A percentile compares a stretch with the other conserved stretches of the same genome.
Conservation (phyloP, 2,113 vertebrate genomes). For the Eptesicus fuscus region DNA sequence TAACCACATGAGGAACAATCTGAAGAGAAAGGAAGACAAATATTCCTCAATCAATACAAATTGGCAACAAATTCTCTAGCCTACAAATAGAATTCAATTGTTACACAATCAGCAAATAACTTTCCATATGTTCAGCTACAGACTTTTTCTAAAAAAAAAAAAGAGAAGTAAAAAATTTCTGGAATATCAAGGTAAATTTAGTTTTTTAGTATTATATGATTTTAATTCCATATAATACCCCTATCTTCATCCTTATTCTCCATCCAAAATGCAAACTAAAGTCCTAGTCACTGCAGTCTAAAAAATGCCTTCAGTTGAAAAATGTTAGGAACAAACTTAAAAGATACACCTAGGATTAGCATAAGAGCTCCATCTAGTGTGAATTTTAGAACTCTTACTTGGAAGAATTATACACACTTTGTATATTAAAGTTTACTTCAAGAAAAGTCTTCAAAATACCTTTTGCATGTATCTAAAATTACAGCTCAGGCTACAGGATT, state of each 20-base stretch:
- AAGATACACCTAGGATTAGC: background rate
- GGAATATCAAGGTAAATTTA: background rate
- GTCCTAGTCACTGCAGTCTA: background rate
- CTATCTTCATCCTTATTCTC: background rate
- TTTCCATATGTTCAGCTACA: background rate
- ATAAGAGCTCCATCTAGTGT: slow-evolving; percentile 78
- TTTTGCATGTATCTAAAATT: background rate
- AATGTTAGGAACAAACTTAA: background rate
- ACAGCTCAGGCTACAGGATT: background rate
- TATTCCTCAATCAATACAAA: background rate
- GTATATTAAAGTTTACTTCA: background rate
- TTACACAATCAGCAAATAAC: background rate
- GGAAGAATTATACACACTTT: background rate
- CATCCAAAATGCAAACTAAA: slow-evolving; percentile 16
- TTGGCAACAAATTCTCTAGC: background rate
- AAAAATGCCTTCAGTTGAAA: background rate
- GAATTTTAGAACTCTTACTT: slow-evolving; percentile 3
- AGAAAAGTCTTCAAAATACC: slow-evolving; percentile 1
- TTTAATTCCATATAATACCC: background rate
- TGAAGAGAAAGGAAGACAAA: slow-evolving; percentile 70
- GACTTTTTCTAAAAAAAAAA: background rate
- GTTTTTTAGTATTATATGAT: too few species aligned
- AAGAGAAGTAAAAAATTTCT: background rate
- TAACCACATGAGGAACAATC: slow-evolving; percentile 93
- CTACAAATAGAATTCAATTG: background rate